A percentile compares a stretch with the other conserved stretches of the same genome.
These are phyloP conservation scores for Sula dactylatra DNA, from an alignment of 2,113 vertebrate genomes.

Conservation along the genomic window DNA sequence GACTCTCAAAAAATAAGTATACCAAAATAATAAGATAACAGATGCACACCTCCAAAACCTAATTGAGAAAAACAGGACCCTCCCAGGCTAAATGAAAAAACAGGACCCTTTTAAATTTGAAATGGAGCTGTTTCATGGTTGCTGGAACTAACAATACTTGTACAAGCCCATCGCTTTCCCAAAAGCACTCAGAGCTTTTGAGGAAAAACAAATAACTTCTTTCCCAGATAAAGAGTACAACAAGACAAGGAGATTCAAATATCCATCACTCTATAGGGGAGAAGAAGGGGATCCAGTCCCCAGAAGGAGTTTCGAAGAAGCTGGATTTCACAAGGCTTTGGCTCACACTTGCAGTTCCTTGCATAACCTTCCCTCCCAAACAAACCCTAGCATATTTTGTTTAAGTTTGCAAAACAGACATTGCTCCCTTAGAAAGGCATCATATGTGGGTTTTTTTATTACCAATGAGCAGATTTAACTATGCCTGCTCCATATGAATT, in stretches of 20 bases:
- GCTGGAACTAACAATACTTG: neutral
- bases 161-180: accelerated
- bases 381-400: neutral
- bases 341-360: neutral
- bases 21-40: neutral
- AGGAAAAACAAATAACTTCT: neutral
- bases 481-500: neutral
- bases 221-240: neutral
- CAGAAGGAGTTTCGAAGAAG: neutral
- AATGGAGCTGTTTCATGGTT: neutral
- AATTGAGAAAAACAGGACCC: neutral
- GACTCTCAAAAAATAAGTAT: neutral
- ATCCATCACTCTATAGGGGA: neutral
- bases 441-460: neutral
- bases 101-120: neutral
- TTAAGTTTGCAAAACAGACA: neutral
- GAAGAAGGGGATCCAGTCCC: neutral
- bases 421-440: neutral
- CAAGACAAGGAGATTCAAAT: neutral
- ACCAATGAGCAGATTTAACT: neutral
- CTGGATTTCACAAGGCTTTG: neutral
- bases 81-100: neutral
- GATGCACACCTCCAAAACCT: neutral
- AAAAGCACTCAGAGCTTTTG: neutral
- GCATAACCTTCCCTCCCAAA: neutral